Conservation (phyloP, 2,113 vertebrate genomes). For the Eudyptes chrysolophus region DNA sequence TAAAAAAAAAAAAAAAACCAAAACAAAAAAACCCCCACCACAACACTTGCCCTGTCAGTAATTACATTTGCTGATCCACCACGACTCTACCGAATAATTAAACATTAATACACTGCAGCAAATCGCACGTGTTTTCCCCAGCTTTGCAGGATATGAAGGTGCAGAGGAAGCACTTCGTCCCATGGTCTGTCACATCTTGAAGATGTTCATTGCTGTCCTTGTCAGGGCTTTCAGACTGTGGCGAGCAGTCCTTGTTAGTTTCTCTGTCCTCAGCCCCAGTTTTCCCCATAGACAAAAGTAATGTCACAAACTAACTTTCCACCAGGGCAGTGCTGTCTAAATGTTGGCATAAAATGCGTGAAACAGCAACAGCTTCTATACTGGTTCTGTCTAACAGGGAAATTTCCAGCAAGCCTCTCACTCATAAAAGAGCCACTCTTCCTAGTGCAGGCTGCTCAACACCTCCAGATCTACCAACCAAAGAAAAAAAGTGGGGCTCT, state of each 20-base stretch:
- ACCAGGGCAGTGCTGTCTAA: not conserved
- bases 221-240: not conserved
- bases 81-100: not conserved
- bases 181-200: rapidly evolving
- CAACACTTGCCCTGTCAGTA: not conserved
- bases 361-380: not conserved
- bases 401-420: not conserved
- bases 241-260: rapidly evolving
- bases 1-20: not conserved
- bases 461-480: not conserved
- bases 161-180: not conserved
- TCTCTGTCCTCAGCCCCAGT: not conserved
- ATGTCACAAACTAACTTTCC: not conserved
- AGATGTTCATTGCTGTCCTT: not conserved
- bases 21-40: not conserved
- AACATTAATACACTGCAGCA: not conserved
- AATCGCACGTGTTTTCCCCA: rapidly evolving
- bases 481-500: not conserved
- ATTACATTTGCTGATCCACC: not conserved
- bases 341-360: not conserved
- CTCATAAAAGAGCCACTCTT: not conserved
- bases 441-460: not conserved
- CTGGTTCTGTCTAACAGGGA: not conserved
- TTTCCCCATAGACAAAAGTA: not conserved
- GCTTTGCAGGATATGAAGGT: not conserved